These are phyloP conservation scores for Lytechinus pictus DNA, from an alignment of 35 echinoderm and acorn worm genomes.

Conservation along the genomic window DNA sequence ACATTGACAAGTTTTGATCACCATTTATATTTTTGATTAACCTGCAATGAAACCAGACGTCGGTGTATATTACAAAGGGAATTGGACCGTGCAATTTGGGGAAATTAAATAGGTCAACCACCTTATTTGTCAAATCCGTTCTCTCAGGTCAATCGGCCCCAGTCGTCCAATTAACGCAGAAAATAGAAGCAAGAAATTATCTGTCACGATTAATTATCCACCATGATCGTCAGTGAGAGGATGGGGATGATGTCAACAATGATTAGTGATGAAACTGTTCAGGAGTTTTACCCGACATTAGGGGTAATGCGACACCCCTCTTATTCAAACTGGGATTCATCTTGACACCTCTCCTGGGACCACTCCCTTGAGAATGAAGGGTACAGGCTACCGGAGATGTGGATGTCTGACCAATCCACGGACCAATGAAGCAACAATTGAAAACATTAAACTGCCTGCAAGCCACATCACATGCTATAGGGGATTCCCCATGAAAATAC, in stretches of 20 bases:
- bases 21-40: not conserved
- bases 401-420: not conserved
- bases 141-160: not conserved
- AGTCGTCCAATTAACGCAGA: not conserved
- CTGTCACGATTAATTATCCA: not conserved
- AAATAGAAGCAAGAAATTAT: not conserved
- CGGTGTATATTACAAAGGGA: not conserved
- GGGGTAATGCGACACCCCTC: not conserved
- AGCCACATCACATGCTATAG: not conserved
- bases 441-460: not conserved
- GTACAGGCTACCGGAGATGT: not conserved
- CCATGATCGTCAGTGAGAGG: not conserved
- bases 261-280: not conserved
- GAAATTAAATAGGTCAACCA: constrained; percentile 11
- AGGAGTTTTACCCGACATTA: not conserved
- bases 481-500: not conserved
- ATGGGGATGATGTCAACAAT: not conserved
- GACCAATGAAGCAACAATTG: not conserved
- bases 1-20: not conserved
- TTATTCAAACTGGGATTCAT: not conserved
- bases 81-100: not conserved
- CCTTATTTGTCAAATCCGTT: not conserved
- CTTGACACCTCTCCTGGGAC: not conserved
- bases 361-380: not conserved
- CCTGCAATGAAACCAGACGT: not conserved